phyloP scores from a whole-genome alignment of 2,888 invertebrate species.

The Himalopsyche tibetana region DNA sequence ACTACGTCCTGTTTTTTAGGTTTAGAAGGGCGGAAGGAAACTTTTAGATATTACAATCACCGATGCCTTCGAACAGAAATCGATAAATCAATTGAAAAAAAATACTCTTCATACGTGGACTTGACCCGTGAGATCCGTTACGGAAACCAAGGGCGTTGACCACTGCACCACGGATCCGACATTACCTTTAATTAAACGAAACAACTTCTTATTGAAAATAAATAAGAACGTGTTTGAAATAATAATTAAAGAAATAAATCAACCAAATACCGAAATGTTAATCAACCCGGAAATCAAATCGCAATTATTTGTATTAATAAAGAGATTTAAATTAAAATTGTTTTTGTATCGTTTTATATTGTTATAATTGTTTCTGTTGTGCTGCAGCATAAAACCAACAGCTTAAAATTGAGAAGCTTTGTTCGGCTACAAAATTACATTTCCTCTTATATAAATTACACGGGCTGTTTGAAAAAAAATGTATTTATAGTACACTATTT shows the following conservation, averaged over 20 bases:
- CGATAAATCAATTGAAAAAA: too few species aligned
- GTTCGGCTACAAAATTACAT: conserved; percentile 31
- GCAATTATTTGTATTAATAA: conserved; percentile 16
- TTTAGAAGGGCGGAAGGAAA: too few species aligned
- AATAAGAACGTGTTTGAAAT: too few species aligned
- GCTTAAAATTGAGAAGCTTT: conserved; percentile 18
- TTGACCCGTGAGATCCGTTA: too few species aligned
- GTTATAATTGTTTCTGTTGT: conserved; percentile 24
- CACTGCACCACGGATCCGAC: too few species aligned
- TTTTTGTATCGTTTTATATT: not conserved
- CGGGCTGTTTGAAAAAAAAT: not conserved
- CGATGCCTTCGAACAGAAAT: too few species aligned
- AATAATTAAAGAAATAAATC: not conserved
- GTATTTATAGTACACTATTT: conserved; percentile 2
- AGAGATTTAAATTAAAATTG: not conserved
- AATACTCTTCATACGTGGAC: too few species aligned
- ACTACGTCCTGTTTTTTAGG: too few species aligned
- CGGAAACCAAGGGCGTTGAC: too few species aligned
- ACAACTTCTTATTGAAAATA: too few species aligned
- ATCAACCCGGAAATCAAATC: conserved; percentile 17
- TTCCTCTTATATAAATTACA: conserved; percentile 44
- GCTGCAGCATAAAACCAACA: not conserved
- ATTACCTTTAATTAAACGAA: too few species aligned
- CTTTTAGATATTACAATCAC: too few species aligned
- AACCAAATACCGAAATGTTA: not conserved